Percentiles rank a stretch among this genome's conserved stretches.
phyloP scores from a whole-genome alignment of 2,113 vertebrate genomes.

The Phyllostomus hastatus region DNA sequence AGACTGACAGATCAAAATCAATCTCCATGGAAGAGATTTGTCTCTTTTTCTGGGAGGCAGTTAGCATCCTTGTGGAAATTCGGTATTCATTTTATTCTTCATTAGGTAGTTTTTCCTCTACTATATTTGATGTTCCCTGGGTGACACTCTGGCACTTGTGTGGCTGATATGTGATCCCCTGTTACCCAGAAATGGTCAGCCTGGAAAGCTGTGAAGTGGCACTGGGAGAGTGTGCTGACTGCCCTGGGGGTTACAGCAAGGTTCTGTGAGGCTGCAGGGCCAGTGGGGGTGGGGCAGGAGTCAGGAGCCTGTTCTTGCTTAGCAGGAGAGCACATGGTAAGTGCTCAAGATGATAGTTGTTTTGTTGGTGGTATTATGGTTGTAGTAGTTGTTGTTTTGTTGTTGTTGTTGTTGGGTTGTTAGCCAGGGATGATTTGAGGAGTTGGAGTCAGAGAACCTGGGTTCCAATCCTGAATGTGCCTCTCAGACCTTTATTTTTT shows the following conservation, averaged over 20 bases:
- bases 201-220: neutral
- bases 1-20: neutral
- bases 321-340: rapidly evolving
- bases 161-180: neutral
- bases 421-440: neutral
- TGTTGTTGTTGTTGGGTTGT: neutral
- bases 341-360: neutral
- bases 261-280: neutral
- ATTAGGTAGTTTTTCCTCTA: neutral
- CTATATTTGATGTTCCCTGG: neutral
- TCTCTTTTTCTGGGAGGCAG: neutral
- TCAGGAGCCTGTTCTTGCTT: rapidly evolving
- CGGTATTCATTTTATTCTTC: neutral
- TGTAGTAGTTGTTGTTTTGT: neutral
- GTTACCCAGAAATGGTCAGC: neutral
- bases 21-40: neutral
- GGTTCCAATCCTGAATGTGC: neutral
- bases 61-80: neutral
- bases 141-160: neutral
- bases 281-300: no score
- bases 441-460: neutral
- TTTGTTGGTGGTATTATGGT: neutral
- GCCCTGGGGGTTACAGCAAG: neutral
- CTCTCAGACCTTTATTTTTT: neutral
- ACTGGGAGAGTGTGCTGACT: neutral